Evolutionary conservation across 2,113 vertebrate genomes (phyloP), one percentile per base, ranked within the genome.

Genomic region (Leucosticte australis): DNA sequence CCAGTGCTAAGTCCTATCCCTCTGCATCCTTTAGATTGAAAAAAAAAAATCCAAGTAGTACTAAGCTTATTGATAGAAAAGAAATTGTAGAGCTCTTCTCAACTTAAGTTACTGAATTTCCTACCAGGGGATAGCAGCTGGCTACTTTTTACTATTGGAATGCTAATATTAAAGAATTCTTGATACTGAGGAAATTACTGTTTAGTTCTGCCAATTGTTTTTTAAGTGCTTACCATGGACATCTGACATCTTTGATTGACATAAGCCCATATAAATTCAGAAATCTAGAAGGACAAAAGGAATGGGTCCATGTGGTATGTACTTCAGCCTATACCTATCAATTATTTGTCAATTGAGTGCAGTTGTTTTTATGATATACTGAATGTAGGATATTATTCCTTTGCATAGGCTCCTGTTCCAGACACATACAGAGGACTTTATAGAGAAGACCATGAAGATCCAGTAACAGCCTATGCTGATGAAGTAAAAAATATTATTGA

Each of bases 191-290:
- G 65, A 90, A 94, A 93, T 92, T 50, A 90, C 84, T 95, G 22
- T 67, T 88, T 91, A 94, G 89, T 85, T 95, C 60, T 97, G 67
- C 88, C 88, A 70, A 96, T 97, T 97, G 96, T 97, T 92, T 97
- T 97, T 95, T 96, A 97, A 99, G 99, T 92, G 99, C 99, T 62
- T 99, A 99, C 96, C 99, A 99, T 5, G 99, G 99, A 71, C 98
- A 99, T 97, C 98, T 99, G 92, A 99, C 97, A 97, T 99, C 99
- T 83, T 98, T 99, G 97, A 99, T 99, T 60, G 99, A 99, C 98
- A 99, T 99, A 97, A 99, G 99, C 94, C 99, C 99, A 60, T 99
- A 99, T 98, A 99, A 99, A 97, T 99, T 99, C 98, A 98, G 97
- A 92, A 98, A 98, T 97, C 98, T 99, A 96, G 97, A 96, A 55